These are phyloP conservation scores for Adela reaumurella DNA, from an alignment of 2,888 invertebrate species.

Conservation along the genomic window DNA sequence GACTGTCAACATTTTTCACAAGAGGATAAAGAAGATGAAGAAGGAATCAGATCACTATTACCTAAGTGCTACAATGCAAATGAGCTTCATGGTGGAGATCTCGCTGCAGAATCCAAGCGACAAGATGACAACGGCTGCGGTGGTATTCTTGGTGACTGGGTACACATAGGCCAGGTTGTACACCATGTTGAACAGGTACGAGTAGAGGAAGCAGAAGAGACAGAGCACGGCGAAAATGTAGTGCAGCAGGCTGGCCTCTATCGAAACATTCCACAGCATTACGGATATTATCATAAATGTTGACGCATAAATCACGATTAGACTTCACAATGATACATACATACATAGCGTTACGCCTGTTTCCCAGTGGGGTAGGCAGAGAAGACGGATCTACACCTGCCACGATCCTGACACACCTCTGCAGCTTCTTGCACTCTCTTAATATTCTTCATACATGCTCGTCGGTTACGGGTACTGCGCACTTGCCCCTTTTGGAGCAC, in stretches of 20 bases:
- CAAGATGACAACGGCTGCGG: constrained; percentile 1
- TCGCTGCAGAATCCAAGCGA: constrained; percentile 4
- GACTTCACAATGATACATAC: no score
- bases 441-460: no score
- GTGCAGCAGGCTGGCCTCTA: constrained; percentile 2
- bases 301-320: neutral
- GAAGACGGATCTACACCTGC: no score
- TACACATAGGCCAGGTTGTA: constrained; percentile 2
- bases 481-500: no score
- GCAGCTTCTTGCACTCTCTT: no score
- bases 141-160: constrained; percentile 1
- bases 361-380: no score
- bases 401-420: no score
- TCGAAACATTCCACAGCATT: neutral
- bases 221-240: constrained; percentile 3
- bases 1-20: no score
- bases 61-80: neutral
- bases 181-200: constrained; percentile 3
- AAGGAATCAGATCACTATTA: no score
- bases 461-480: no score
- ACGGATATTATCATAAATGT: neutral
- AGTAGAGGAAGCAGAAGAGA: constrained; percentile 1
- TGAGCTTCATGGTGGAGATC: constrained; percentile 5
- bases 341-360: no score
- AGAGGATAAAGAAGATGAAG: no score